Evolutionary conservation across 2,888 invertebrate genomes (phyloP).

Genomic region (Hydrotaea diabolus): DNA sequence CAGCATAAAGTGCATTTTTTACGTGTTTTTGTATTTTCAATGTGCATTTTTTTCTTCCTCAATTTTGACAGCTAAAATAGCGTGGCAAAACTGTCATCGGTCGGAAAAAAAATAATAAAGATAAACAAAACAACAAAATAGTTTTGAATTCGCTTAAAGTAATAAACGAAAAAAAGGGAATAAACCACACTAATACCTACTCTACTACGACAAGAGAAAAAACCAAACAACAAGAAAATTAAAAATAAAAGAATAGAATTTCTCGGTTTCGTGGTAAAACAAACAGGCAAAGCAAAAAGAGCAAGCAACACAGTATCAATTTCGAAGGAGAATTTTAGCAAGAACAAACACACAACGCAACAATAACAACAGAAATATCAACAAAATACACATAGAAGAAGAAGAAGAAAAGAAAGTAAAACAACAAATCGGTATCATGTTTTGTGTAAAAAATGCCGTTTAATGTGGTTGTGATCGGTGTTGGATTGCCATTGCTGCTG

Average conservation of each 20-base stretch:
- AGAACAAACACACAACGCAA: too few species aligned
- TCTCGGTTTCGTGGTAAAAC: constrained; percentile 49
- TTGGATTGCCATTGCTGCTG: constrained; percentile 44
- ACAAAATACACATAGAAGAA: too few species aligned
- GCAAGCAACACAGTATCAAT: constrained; percentile 63
- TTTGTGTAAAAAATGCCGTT: constrained; percentile 72
- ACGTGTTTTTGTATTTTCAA: constrained; percentile 54
- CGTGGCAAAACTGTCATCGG: constrained; percentile 63
- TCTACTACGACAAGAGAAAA: background rate
- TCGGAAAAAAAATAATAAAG: background rate
- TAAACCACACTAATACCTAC: background rate
- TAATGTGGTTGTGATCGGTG: constrained; percentile 52
- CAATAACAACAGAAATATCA: too few species aligned
- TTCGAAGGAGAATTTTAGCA: constrained; percentile 19
- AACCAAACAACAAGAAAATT: constrained; percentile 1
- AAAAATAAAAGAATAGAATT: constrained; percentile 55
- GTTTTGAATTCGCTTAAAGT: constrained; percentile 51
- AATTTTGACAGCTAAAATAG: constrained; percentile 64
- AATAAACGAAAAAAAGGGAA: constrained; percentile 7
- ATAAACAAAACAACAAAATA: constrained; percentile 29
- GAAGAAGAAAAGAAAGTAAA: constrained; percentile 5
- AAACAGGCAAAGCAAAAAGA: constrained; percentile 3
- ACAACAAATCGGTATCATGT: constrained; percentile 57
- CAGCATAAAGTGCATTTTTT: constrained; percentile 53
- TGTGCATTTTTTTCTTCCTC: constrained; percentile 49